These are phyloP conservation scores for Cyclopterus lumpus DNA, from an alignment of 2,797 vertebrate genomes.

Conservation along the genomic window DNA sequence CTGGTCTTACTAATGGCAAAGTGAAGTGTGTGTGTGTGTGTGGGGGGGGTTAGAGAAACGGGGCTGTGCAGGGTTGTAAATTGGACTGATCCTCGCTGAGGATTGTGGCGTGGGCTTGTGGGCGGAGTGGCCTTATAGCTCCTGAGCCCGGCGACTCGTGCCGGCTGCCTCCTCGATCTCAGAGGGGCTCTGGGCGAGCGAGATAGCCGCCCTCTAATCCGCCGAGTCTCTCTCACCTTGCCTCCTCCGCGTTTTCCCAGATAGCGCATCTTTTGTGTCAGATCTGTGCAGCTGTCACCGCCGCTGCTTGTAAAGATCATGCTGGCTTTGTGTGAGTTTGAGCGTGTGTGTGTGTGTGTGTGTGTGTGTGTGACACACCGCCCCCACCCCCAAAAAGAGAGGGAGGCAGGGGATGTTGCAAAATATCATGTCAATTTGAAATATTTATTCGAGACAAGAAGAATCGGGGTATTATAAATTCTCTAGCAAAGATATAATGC, in stretches of 20 bases:
- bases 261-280: constrained; percentile 72
- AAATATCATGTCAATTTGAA: constrained; percentile 32
- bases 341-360: constrained; percentile 15
- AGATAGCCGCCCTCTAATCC: constrained; percentile 74
- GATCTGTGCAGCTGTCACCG: constrained; percentile 65
- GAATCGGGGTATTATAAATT: neutral
- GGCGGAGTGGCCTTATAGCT: constrained; percentile 51
- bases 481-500: neutral
- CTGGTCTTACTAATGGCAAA: constrained; percentile 52
- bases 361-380: constrained; percentile 12
- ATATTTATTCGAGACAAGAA: constrained; percentile 12
- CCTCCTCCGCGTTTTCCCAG: constrained; percentile 60
- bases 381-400: neutral
- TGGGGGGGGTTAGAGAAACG: constrained; percentile 9
- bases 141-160: constrained; percentile 49
- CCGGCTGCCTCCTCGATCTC: constrained; percentile 63
- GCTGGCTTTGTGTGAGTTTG: constrained; percentile 45
- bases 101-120: constrained; percentile 17
- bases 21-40: constrained; percentile 15
- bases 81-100: constrained; percentile 58
- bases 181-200: constrained; percentile 54
- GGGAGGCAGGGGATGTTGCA: constrained; percentile 3
- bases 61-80: constrained; percentile 47
- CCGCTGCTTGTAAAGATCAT: constrained; percentile 49
- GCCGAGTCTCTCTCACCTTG: constrained; percentile 61